Conservation (phyloP, 2,113 vertebrate species). For the Ctenodactylus gundi region DNA sequence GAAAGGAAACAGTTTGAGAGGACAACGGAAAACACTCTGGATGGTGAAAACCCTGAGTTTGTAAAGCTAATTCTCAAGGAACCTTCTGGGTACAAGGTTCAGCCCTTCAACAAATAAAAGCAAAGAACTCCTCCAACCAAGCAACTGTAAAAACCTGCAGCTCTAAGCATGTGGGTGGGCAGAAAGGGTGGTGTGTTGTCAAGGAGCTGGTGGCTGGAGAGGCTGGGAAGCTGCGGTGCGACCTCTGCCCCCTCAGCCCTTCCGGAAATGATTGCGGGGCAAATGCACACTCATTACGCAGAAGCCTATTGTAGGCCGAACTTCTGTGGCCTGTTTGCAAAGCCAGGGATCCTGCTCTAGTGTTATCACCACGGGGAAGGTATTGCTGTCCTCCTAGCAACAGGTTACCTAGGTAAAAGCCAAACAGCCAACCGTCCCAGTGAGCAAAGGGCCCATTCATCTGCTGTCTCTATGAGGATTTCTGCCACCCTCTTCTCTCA, state of each 20-base stretch:
- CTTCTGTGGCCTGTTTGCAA: constrained; percentile 34
- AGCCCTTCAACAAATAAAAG: not conserved
- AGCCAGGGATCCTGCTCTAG: constrained; percentile 26
- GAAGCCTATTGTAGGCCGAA: not conserved
- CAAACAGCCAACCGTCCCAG: not conserved
- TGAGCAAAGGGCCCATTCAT: not conserved
- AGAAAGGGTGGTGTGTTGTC: not conserved
- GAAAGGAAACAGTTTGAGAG: not conserved
- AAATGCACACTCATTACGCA: constrained; percentile 8
- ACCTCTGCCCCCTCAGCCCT: constrained; percentile 40
- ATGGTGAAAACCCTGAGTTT: not conserved
- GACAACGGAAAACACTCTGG: not conserved
- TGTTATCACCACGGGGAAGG: constrained; percentile 69
- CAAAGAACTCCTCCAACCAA: not conserved
- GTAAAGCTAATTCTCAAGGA: not conserved
- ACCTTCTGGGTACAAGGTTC: not conserved
- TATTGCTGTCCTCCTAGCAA: constrained; percentile 37
- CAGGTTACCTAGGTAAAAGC: constrained; percentile 61
- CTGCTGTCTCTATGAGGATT: not conserved
- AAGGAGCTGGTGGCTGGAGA: constrained; percentile 1
- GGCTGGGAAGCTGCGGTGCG: constrained; percentile 15
- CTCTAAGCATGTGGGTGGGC: not conserved
- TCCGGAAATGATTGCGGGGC: constrained; percentile 14
- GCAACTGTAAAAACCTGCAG: not conserved
- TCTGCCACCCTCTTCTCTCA: not conserved